These are phyloP conservation scores for Diplodus puntazzo DNA, from an alignment of 2,797 vertebrate species.

Conservation along the genomic window DNA sequence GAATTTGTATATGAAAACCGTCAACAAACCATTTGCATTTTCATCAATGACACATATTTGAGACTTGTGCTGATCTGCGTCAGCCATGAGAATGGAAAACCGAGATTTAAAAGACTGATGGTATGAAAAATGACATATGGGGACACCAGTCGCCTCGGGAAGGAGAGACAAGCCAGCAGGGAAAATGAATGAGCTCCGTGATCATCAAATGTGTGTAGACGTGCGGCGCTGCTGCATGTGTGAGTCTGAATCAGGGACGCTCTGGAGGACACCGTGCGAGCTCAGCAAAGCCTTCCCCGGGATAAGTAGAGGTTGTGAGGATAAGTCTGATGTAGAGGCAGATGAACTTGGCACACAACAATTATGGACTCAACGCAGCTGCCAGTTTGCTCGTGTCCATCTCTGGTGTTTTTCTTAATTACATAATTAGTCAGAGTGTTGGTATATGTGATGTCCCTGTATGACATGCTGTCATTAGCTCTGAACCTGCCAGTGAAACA, in stretches of 20 bases:
- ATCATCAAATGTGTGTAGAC: constrained; percentile 19
- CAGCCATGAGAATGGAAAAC: not conserved
- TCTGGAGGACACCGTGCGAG: not conserved
- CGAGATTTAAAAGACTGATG: constrained; percentile 11
- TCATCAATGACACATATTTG: not conserved
- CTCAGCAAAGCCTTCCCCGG: constrained; percentile 23
- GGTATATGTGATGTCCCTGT: constrained; percentile 67
- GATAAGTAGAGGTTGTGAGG: constrained; percentile 44
- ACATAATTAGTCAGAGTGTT: constrained; percentile 75
- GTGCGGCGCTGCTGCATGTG: constrained; percentile 1
- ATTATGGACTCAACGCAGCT: constrained; percentile 50
- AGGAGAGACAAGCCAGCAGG: constrained; percentile 1
- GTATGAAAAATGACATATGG: constrained; percentile 32
- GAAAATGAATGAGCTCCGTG: constrained; percentile 1
- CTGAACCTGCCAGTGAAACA: constrained; percentile 68
- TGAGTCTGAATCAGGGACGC: constrained; percentile 15
- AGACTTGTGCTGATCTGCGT: not conserved
- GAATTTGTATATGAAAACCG: not conserved
- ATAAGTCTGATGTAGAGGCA: constrained; percentile 15
- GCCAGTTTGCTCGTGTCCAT: constrained; percentile 52
- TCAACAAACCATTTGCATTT: not conserved
- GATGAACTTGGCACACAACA: constrained; percentile 50
- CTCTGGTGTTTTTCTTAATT: constrained; percentile 70
- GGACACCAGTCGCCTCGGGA: constrained; percentile 22
- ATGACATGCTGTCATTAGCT: constrained; percentile 71